These are phyloP conservation scores for Ameiurus melas DNA, from an alignment of 2,113 vertebrate species.

Conservation along the genomic window DNA sequence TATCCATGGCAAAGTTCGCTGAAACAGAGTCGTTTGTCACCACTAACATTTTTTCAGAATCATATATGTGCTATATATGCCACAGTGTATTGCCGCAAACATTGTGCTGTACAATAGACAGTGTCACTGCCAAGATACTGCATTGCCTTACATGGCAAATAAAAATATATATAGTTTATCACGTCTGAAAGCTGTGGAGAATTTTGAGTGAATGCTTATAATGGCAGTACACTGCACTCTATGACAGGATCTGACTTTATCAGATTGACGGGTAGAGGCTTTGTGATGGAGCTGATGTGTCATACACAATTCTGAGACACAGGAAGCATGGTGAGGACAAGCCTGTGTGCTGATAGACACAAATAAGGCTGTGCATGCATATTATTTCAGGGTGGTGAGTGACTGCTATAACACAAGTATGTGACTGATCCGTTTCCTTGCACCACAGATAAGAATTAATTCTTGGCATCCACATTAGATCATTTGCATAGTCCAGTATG, in stretches of 20 bases:
- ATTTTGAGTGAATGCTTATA: not conserved
- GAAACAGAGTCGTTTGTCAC: not conserved
- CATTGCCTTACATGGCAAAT: not conserved
- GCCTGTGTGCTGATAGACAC: not conserved
- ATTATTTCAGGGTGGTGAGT: not conserved
- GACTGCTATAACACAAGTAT: slow-evolving; percentile 10
- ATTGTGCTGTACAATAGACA: not conserved
- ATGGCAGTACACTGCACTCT: not conserved
- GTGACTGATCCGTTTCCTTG: not conserved
- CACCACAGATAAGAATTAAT: not conserved
- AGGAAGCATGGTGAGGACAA: not conserved
- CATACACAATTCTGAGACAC: not conserved
- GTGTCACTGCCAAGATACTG: not conserved
- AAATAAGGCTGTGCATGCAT: not conserved
- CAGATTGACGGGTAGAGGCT: not conserved
- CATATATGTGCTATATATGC: not conserved
- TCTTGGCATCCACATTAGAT: not conserved
- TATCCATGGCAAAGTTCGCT: not conserved
- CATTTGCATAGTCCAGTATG: not conserved
- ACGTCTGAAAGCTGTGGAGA: not conserved
- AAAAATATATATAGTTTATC: not conserved
- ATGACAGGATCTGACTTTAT: not conserved
- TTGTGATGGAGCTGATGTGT: not conserved
- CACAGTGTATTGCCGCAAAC: not conserved
- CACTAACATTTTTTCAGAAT: not conserved